Percentiles rank a stretch among this genome's conserved stretches.
Conservation (phyloP, 2,797 vertebrate genomes). For the Oreortyx pictus region DNA sequence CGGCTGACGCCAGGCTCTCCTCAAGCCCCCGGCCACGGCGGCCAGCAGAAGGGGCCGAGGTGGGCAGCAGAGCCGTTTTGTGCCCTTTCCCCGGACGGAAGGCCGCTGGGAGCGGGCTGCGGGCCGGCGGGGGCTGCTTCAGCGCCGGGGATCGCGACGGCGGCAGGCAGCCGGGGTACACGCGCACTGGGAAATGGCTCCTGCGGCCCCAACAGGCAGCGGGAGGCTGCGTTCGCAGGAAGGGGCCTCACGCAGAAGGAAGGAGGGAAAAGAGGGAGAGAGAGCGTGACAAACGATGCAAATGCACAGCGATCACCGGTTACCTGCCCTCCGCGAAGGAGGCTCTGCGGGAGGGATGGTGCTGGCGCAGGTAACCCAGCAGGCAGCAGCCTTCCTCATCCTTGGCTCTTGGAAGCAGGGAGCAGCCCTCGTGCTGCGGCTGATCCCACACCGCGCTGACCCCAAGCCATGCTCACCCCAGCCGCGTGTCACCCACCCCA, state of each 20-base stretch:
- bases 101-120: background rate
- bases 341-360: background rate
- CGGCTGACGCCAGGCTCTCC: background rate
- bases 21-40: background rate
- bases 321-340: background rate
- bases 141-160: background rate
- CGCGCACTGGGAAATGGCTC: background rate
- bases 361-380: background rate
- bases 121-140: slow-evolving; percentile 39
- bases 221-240: background rate
- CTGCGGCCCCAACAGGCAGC: background rate
- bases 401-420: background rate
- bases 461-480: background rate
- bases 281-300: background rate
- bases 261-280: background rate
- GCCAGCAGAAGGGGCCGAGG: slow-evolving; percentile 19
- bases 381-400: slow-evolving; percentile 1
- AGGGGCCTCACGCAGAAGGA: background rate
- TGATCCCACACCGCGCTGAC: background rate
- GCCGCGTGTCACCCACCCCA: background rate
- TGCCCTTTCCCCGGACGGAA: background rate
- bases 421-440: background rate
- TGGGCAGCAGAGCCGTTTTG: background rate
- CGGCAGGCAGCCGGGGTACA: background rate
- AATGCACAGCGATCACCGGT: no score